Conservation (phyloP, 1,140 invertebrate species). For the Scaptomyza graminum region DNA sequence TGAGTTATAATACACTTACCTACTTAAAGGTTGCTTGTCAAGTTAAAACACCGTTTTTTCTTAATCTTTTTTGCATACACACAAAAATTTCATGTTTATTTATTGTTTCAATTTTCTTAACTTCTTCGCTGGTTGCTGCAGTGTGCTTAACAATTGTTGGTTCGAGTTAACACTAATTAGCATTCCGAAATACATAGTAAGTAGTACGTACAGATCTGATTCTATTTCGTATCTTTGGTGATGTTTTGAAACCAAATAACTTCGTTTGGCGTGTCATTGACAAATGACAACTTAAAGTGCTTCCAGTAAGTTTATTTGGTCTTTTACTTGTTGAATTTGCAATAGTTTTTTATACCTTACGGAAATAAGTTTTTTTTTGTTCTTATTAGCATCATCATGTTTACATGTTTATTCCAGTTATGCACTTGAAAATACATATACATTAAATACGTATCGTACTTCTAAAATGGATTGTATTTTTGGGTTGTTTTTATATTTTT, state of each 20-base stretch:
- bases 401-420: slow-evolving; percentile 19
- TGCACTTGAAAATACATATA: slow-evolving; percentile 50
- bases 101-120: slow-evolving; percentile 68
- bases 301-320: slow-evolving; percentile 53
- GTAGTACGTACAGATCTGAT: slow-evolving; percentile 35
- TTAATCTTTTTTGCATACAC: slow-evolving; percentile 65
- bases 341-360: slow-evolving; percentile 43
- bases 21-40: background rate
- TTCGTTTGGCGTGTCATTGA: slow-evolving; percentile 53
- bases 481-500: background rate
- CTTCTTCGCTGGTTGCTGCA: slow-evolving; percentile 34
- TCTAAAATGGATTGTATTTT: slow-evolving; percentile 32
- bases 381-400: slow-evolving; percentile 11
- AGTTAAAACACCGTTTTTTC: slow-evolving; percentile 8
- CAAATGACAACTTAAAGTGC: slow-evolving; percentile 45
- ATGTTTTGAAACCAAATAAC: slow-evolving; percentile 72
- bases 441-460: slow-evolving; percentile 54
- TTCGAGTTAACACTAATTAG: slow-evolving; percentile 46
- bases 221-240: slow-evolving; percentile 24
- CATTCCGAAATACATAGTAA: slow-evolving; percentile 50
- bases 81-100: slow-evolving; percentile 66
- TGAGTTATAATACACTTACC: background rate
- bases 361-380: slow-evolving; percentile 37
- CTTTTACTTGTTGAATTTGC: slow-evolving; percentile 16
- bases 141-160: slow-evolving; percentile 34